Conservation (phyloP, 2,113 vertebrate species). For the Proterorhinus semilunaris region DNA sequence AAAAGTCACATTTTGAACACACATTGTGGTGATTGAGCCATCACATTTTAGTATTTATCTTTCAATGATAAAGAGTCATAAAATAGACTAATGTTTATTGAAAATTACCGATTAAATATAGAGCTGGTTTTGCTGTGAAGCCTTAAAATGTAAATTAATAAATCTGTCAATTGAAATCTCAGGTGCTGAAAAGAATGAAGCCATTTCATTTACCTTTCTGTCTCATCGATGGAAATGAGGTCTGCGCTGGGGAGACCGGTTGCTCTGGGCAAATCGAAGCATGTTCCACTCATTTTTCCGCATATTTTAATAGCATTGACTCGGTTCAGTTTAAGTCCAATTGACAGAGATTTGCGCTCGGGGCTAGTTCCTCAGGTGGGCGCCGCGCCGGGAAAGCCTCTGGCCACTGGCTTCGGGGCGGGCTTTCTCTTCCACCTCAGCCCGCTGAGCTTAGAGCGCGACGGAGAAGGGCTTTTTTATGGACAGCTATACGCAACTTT, state of each 20-base stretch:
- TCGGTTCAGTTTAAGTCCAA: neutral
- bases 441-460: neutral
- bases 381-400: neutral
- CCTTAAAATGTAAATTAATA: neutral
- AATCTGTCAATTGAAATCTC: neutral
- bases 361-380: conserved; percentile 11
- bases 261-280: conserved; percentile 14
- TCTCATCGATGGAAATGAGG: conserved; percentile 1
- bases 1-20: no score
- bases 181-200: neutral
- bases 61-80: no score
- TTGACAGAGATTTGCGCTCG: conserved; percentile 15
- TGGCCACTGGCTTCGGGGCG: conserved; percentile 25
- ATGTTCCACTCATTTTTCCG: conserved; percentile 7
- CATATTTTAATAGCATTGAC: conserved; percentile 14
- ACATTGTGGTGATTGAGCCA: no score
- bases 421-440: conserved; percentile 25
- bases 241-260: neutral
- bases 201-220: neutral
- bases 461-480: neutral
- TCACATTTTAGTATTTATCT: no score
- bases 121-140: no score
- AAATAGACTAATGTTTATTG: no score
- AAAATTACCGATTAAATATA: no score
- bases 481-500: neutral